phyloP scores from a whole-genome alignment of 2,113 vertebrate genomes.

The Anthoscopus minutus region DNA sequence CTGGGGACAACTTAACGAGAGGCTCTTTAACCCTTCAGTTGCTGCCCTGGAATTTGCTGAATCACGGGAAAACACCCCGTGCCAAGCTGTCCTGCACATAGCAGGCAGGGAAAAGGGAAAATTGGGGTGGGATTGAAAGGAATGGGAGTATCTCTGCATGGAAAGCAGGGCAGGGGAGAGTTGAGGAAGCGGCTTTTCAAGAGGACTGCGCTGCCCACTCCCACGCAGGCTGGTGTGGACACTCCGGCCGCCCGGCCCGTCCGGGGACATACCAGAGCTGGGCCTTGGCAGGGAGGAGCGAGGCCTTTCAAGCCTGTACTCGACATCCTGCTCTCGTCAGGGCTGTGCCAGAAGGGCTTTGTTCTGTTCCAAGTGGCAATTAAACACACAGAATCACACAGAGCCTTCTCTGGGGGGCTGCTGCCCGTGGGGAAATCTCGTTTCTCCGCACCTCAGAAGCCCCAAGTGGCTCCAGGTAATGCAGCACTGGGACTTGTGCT shows the following conservation, averaged over 20 bases:
- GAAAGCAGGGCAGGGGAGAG: fast-evolving
- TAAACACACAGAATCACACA: neutral
- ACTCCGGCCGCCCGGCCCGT: neutral
- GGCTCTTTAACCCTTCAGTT: neutral
- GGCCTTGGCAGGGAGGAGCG: neutral
- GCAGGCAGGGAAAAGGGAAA: neutral
- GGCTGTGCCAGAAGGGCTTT: neutral
- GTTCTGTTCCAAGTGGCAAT: neutral
- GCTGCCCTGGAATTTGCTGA: neutral
- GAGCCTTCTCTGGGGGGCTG: fast-evolving
- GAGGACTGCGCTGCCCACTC: neutral
- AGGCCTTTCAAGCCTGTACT: neutral
- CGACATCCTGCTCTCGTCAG: neutral
- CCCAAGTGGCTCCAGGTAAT: fast-evolving
- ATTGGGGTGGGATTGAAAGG: neutral
- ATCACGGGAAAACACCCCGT: fast-evolving
- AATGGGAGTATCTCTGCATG: neutral
- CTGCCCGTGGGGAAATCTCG: neutral
- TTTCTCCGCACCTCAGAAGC: fast-evolving
- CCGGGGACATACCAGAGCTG: neutral
- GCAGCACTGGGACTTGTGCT: neutral
- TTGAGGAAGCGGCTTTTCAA: fast-evolving
- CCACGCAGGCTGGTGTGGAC: neutral
- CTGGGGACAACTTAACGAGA: neutral
- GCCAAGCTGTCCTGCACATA: fast-evolving